Evolutionary conservation across 2,113 vertebrate species (phyloP).

Genomic region (Neoarius graeffei): DNA sequence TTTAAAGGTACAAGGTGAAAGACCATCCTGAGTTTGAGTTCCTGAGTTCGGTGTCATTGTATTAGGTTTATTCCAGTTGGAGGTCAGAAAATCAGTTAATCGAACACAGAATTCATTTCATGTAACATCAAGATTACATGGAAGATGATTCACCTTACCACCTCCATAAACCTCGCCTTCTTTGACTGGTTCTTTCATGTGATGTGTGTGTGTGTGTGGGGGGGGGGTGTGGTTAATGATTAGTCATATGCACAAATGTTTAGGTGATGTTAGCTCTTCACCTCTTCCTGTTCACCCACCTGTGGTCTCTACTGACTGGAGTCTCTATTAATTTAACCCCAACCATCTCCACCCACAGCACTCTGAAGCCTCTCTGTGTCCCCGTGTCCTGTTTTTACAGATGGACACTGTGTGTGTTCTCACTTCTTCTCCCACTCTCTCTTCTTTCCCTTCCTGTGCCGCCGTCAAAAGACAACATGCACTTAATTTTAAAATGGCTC

Average conservation of each 20-base stretch:
- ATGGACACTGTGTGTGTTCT: slow-evolving; percentile 31
- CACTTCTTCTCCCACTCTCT: slow-evolving; percentile 6
- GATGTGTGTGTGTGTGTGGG: neutral
- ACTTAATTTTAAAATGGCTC: neutral
- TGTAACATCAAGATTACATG: neutral
- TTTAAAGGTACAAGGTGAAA: neutral
- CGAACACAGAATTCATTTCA: neutral
- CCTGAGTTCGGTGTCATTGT: neutral
- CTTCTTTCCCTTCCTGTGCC: neutral
- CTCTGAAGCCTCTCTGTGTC: slow-evolving; percentile 25
- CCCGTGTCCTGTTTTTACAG: slow-evolving; percentile 39
- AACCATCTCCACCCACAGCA: slow-evolving; percentile 36
- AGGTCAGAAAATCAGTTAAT: neutral
- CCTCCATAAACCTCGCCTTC: neutral
- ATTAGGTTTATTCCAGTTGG: no score
- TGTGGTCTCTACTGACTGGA: slow-evolving; percentile 32
- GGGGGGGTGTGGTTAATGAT: neutral
- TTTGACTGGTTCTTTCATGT: neutral
- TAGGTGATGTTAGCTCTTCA: slow-evolving; percentile 14
- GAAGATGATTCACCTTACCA: neutral
- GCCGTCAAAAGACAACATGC: neutral
- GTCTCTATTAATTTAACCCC: neutral
- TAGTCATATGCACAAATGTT: neutral
- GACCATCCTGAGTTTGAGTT: neutral
- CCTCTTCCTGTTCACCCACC: slow-evolving; percentile 32